Percentiles rank a stretch among this genome's conserved stretches.
Evolutionary conservation across 2,797 vertebrate species (phyloP).

Genomic region (Vespertilio murinus): DNA sequence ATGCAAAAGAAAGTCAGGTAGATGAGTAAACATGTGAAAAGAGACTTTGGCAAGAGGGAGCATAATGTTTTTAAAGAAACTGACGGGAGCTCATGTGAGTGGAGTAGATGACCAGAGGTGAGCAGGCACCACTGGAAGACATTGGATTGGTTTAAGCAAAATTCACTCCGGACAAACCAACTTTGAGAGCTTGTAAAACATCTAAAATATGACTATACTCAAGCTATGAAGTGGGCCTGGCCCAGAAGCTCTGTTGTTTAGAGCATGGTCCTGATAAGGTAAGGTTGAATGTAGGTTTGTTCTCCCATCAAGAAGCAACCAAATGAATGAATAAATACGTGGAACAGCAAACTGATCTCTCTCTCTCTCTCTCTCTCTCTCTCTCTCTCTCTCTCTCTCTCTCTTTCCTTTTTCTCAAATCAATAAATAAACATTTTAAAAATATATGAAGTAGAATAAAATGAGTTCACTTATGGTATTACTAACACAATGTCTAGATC

Average conservation of each 20-base stretch:
- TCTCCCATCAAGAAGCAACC: neutral
- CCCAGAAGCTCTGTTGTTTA: neutral
- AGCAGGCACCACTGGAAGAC: neutral
- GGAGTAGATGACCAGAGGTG: accelerated
- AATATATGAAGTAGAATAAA: neutral
- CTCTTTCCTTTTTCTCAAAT: neutral
- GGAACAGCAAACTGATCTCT: neutral
- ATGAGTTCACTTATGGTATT: neutral
- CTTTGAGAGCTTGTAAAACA: neutral
- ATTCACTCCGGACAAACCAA: neutral
- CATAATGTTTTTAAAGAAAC: neutral
- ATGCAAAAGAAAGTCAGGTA: neutral
- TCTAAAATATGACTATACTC: neutral
- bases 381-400: neutral
- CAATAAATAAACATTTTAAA: neutral
- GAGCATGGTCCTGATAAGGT: neutral
- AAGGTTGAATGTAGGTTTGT: neutral
- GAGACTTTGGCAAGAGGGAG: neutral
- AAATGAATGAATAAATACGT: neutral
- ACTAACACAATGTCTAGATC: neutral
- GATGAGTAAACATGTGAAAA: neutral
- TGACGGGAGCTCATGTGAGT: neutral
- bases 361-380: neutral
- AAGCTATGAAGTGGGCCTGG: neutral
- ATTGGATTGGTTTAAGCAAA: neutral